phyloP scores from a whole-genome alignment of 2,113 vertebrate species.

The Crotalus helleri region DNA sequence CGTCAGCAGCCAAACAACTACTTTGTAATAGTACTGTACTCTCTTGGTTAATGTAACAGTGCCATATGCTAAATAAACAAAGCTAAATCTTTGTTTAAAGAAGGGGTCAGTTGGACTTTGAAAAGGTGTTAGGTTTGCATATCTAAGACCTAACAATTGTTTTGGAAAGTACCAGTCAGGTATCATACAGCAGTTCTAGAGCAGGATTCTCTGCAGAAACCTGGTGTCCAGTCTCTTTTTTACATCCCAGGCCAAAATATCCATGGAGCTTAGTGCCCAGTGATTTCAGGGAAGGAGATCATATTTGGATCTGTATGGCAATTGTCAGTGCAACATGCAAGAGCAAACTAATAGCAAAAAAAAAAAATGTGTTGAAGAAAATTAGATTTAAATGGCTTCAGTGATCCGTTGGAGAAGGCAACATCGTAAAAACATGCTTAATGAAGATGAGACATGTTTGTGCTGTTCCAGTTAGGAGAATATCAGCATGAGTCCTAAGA shows the following conservation, averaged over 20 bases:
- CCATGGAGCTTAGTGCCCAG: neutral
- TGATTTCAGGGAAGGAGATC: neutral
- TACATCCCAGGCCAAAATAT: neutral
- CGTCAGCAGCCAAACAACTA: neutral
- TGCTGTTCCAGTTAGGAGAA: neutral
- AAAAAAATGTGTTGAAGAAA: neutral
- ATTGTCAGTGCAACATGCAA: neutral
- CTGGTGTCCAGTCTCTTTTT: neutral
- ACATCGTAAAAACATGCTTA: neutral
- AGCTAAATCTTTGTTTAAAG: neutral
- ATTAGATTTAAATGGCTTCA: neutral
- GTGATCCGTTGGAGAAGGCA: neutral
- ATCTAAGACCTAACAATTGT: neutral
- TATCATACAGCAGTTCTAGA: neutral
- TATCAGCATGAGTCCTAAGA: neutral
- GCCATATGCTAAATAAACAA: neutral
- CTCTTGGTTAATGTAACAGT: neutral
- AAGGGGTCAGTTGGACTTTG: neutral
- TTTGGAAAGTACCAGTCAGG: neutral
- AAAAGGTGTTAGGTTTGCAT: neutral
- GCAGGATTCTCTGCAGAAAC: neutral
- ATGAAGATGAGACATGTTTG: neutral
- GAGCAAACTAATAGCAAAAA: neutral
- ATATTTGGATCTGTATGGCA: neutral
- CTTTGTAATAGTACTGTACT: neutral